Evolutionary conservation across 2,888 invertebrate species (phyloP), one percentile per base, ranked within the genome.

Genomic region (Phlogophora meticulosa): DNA sequence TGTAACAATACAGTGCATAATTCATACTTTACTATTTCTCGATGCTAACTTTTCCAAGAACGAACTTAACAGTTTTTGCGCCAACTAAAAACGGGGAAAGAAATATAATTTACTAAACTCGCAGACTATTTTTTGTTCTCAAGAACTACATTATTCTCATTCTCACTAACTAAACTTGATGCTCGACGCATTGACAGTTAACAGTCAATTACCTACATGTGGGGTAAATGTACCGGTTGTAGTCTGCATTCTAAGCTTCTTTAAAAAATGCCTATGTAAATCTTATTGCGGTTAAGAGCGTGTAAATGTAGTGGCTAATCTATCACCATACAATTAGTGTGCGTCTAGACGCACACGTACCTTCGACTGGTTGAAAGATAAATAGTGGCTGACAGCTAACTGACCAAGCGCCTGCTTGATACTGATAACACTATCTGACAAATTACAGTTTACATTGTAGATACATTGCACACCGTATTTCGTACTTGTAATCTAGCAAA

Each of bases 391-490:
- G 87, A 85, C 89, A 85, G 85, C 78, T 72, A 82, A 84, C 85
- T 85, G 85, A 83, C 85, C 85, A 86, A 86, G 79, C 85, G 89
- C 84, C 88, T 89, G 88, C 56, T 82, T 82, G 78, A 76, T 76
- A 70, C 86, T 88, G 90, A 90, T 91, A 91, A 87, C 85, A 82
- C 77, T 84, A 83, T 85, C 87, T 88, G 87, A 90, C 88, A 90
- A 91, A 91, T 91, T 89, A 85, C 82, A 76, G 70, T 80, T 79
- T 77, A 78, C 80, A 83, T 53, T 74, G 46, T 77, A 81, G 64
- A 77, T 70, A 77, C 61, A 73, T 81, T 81, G 70, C 72, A 51
- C 55, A 68, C 63, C 62, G 43, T 56, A 72, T 60, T 67, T 66
- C 56, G 64, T 64, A 71, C 48, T 59, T 69, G 68, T 71, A 56